phyloP scores from a whole-genome alignment of 2,797 vertebrate species.

The Lycodopsis pacificus region DNA sequence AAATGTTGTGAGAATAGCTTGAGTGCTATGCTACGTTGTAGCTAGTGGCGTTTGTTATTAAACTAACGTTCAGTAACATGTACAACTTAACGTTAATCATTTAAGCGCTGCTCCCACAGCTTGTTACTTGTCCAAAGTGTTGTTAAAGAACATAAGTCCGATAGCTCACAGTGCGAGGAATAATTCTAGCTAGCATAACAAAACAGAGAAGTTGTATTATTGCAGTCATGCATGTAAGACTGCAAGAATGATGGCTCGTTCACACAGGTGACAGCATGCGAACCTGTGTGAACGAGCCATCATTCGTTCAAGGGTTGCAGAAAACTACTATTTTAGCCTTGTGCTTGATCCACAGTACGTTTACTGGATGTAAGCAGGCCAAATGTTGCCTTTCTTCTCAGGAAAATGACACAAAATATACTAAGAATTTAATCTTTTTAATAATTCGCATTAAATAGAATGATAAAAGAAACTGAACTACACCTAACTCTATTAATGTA shows the following conservation, averaged over 20 bases:
- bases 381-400: not conserved
- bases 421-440: not conserved
- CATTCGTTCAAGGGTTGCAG: not conserved
- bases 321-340: not conserved
- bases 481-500: not conserved
- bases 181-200: not conserved
- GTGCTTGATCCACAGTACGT: not conserved
- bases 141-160: not conserved
- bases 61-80: not conserved
- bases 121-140: not conserved
- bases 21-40: slow-evolving; percentile 22
- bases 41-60: slow-evolving; percentile 29
- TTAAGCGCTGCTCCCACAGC: not conserved
- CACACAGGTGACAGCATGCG: no score
- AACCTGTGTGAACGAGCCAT: not conserved
- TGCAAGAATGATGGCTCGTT: no score
- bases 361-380: not conserved
- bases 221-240: not conserved
- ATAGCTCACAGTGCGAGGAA: not conserved
- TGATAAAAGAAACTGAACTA: not conserved
- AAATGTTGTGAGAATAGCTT: not conserved
- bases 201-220: slow-evolving; percentile 1
- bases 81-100: not conserved
- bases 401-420: not conserved
- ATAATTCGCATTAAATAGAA: not conserved